Evolutionary conservation across 2,888 invertebrate species (phyloP), one percentile per base, ranked within the genome.

Genomic region (Corbicula japonica): DNA sequence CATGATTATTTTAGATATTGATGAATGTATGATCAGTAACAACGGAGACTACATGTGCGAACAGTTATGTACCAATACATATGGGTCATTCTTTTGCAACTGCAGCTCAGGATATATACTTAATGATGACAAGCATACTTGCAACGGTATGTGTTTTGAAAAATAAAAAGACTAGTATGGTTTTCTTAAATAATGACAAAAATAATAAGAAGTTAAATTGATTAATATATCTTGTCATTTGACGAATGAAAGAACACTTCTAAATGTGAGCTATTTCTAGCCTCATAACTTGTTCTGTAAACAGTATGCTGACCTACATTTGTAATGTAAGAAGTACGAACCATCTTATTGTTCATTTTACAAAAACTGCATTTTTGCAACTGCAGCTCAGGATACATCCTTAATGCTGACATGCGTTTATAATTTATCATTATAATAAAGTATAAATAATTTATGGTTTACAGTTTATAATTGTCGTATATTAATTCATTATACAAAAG

Each of bases 101-200:
- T 68, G 66, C 30, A 23, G 6, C n/a, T 4, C 10, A 56, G 54
- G 54, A 21, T 68, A 56, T 38, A 54, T 12, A 21, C 41, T 68
- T 10, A 28, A 56, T 34, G n/a, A 8, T n/a, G 56, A 56, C 56
- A 32, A 8, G 0, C 21, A n/a, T 8, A 32, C 34, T 15, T 56
- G 56, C 35, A 32, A 15, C 1, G 56, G 56, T 56, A n/a, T 34
- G 56, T 56, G 32, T 21, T 61, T 61, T 61, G 15, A 44, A 44
- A 28, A 44, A 61, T 28, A 23, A 3, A 4, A 61, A 44, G 26
- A 61, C 61, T 38, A 44, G 61, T 26, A 38, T 30, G 26, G 46
- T 30, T 23, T 61, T 23, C 18, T n/a, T 30, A 44, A 28, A n/a
- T 3, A 44, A 44, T 30, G 46, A 61, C 28, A 26, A 30, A 41